Percentiles rank a stretch among this genome's conserved stretches.
These are phyloP conservation scores for Adoxophyes honmai DNA, from an alignment of 1,140 invertebrate genomes.

Conservation along the genomic window DNA sequence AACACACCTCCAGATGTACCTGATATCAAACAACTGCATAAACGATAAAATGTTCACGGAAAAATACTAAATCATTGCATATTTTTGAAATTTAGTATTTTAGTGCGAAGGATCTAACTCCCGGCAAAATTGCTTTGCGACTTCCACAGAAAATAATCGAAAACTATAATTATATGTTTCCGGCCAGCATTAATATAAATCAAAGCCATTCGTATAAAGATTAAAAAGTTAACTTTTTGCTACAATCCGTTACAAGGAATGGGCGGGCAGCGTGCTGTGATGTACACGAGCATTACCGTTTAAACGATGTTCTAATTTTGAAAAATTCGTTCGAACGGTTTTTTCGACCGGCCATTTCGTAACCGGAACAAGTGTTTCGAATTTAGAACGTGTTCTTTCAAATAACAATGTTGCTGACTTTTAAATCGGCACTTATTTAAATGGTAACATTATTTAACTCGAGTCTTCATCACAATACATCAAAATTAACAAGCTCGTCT, in stretches of 20 bases:
- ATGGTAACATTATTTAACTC: slow-evolving; percentile 2
- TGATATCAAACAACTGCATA: too few species aligned
- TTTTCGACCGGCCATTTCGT: not conserved
- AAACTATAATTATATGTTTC: slow-evolving; percentile 12
- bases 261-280: slow-evolving; percentile 11
- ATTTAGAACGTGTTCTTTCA: not conserved
- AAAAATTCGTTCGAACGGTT: slow-evolving; percentile 6
- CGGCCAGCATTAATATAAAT: slow-evolving; percentile 10
- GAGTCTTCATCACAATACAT: slow-evolving; percentile 7
- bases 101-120: too few species aligned
- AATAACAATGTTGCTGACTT: slow-evolving; percentile 8
- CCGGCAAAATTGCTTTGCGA: too few species aligned
- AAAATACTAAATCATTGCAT: too few species aligned
- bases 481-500: slow-evolving; percentile 6
- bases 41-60: too few species aligned
- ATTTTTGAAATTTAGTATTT: too few species aligned
- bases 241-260: slow-evolving; percentile 14
- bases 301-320: slow-evolving; percentile 16
- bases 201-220: slow-evolving; percentile 12
- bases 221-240: slow-evolving; percentile 15
- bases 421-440: not conserved
- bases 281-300: slow-evolving; percentile 13
- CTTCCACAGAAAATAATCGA: slow-evolving; percentile 10
- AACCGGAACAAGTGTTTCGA: not conserved
- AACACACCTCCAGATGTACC: too few species aligned